phyloP scores from a whole-genome alignment of 2,797 vertebrate species.

The Cynodonichthys magdalenae region DNA sequence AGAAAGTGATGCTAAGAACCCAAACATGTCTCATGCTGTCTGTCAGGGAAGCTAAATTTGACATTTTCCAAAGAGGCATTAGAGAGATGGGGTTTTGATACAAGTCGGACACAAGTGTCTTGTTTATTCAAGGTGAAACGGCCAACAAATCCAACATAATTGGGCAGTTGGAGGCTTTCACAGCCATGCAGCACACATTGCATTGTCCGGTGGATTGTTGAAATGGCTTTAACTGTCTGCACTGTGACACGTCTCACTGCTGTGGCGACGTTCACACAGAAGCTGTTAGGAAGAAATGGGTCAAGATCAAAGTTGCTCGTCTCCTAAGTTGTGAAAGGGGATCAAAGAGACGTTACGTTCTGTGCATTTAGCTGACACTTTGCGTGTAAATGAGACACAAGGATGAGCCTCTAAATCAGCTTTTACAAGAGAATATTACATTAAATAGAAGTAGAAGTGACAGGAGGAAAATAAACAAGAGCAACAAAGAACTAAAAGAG shows the following conservation, averaged over 20 bases:
- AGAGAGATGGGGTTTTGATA: constrained; percentile 48
- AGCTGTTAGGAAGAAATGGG: constrained; percentile 68
- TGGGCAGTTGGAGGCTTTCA: constrained; percentile 46
- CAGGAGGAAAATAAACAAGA: constrained; percentile 47
- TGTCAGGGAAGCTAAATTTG: constrained; percentile 26
- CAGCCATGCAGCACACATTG: constrained; percentile 48
- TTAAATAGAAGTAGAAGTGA: constrained; percentile 38
- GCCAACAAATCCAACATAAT: constrained; percentile 60
- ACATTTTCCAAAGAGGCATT: constrained; percentile 50
- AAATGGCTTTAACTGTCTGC: constrained; percentile 57
- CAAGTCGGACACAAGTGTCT: constrained; percentile 46
- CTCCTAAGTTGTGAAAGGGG: constrained; percentile 46
- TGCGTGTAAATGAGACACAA: constrained; percentile 23
- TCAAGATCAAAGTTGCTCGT: constrained; percentile 71
- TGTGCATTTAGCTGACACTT: constrained; percentile 46
- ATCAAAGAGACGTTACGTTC: constrained; percentile 58
- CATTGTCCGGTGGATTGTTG: constrained; percentile 66
- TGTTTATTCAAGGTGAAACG: constrained; percentile 68
- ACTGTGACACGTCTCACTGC: constrained; percentile 49
- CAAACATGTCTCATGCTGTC: constrained; percentile 48
- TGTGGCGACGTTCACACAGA: constrained; percentile 25
- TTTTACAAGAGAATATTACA: constrained; percentile 25
- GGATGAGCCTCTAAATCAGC: constrained; percentile 19
- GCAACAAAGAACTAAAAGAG: not conserved
- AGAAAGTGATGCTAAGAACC: constrained; percentile 25